Conservation (phyloP, 1,140 invertebrate species). For the Drosophila dunni region DNA sequence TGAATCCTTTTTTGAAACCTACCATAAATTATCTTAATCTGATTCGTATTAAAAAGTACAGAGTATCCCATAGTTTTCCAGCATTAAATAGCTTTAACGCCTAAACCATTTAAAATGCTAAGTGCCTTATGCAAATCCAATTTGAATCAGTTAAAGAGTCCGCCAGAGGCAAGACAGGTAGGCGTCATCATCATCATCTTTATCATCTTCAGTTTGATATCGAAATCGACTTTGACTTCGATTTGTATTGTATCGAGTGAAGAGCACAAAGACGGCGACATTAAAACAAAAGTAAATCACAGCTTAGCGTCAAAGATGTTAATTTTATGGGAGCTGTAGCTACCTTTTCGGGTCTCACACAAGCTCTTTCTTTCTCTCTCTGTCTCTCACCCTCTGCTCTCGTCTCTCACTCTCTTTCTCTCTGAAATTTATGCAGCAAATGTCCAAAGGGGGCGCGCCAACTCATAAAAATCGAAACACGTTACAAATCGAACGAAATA, state of each 20-base stretch:
- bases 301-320: slow-evolving; percentile 83
- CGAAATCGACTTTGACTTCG: slow-evolving; percentile 63
- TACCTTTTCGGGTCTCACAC: slow-evolving; percentile 61
- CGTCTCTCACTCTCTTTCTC: slow-evolving; percentile 19
- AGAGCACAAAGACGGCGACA: slow-evolving; percentile 60
- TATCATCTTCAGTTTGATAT: slow-evolving; percentile 31
- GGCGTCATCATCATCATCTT: slow-evolving; percentile 53
- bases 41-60: not conserved
- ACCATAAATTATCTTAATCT: no score
- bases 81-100: not conserved
- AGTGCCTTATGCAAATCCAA: slow-evolving; percentile 71
- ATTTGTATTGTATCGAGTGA: slow-evolving; percentile 62
- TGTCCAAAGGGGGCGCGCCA: slow-evolving; percentile 67
- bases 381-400: not conserved
- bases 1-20: no score
- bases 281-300: slow-evolving; percentile 84
- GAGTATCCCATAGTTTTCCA: not conserved
- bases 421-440: slow-evolving; percentile 61
- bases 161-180: slow-evolving; percentile 69
- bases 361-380: slow-evolving; percentile 1
- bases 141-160: slow-evolving; percentile 57
- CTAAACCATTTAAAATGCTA: slow-evolving; percentile 29
- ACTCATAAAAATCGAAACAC: slow-evolving; percentile 67
- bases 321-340: slow-evolving; percentile 74
- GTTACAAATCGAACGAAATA: slow-evolving; percentile 56